Evolutionary conservation across 2,113 vertebrate species (phyloP).

Genomic region (Agapornis roseicollis): DNA sequence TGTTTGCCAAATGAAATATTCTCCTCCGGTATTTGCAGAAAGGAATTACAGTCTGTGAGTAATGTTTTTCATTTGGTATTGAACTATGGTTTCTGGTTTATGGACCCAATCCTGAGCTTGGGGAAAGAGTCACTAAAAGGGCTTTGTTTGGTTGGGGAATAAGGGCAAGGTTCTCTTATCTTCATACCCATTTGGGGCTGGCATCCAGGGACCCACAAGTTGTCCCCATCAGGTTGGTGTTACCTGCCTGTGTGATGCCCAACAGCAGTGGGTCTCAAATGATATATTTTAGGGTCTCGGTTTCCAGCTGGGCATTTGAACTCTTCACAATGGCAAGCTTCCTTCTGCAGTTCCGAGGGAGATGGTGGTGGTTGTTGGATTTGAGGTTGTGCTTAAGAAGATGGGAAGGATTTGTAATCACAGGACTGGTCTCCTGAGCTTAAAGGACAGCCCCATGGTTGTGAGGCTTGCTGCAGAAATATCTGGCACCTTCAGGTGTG

Average conservation of each 20-base stretch:
- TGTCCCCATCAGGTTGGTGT: not conserved
- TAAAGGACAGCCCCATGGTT: not conserved
- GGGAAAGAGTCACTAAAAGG: not conserved
- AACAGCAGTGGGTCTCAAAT: not conserved
- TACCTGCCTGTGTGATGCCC: not conserved
- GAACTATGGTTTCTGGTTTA: not conserved
- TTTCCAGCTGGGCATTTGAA: not conserved
- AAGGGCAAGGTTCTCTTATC: not conserved
- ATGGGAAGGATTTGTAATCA: accelerated
- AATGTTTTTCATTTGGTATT: conserved; percentile 55
- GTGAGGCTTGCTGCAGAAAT: not conserved
- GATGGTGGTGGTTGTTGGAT: not conserved
- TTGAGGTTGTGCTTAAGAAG: not conserved
- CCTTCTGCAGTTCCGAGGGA: not conserved
- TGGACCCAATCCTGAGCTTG: not conserved
- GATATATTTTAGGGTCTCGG: not conserved
- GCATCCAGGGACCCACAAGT: not conserved
- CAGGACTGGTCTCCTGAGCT: not conserved
- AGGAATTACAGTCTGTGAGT: conserved; percentile 58
- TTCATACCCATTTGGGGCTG: not conserved
- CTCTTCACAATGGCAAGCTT: not conserved
- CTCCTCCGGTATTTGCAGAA: conserved; percentile 49
- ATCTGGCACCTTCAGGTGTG: not conserved
- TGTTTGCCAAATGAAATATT: conserved; percentile 64
- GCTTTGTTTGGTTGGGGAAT: not conserved